Evolutionary conservation across 2,113 vertebrate genomes (phyloP).

Genomic region (Chaetorhynchus papuensis): DNA sequence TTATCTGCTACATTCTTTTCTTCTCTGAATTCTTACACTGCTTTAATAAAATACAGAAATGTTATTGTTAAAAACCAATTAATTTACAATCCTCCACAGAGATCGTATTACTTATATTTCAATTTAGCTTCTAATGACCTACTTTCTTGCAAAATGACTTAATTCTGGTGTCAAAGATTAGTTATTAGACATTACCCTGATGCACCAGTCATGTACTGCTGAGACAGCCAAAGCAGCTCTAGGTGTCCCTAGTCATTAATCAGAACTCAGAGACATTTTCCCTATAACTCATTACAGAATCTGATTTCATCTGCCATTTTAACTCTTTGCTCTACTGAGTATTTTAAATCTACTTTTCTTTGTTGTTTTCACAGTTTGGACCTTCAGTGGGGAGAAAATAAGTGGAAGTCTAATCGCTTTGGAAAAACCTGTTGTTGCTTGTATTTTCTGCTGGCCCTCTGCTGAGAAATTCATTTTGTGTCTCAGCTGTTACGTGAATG

Average conservation of each 20-base stretch:
- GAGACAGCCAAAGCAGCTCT: conserved; percentile 72
- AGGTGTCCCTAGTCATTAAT: conserved; percentile 74
- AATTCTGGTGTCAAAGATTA: conserved; percentile 83
- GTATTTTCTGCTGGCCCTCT: not conserved
- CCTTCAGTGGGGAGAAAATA: not conserved
- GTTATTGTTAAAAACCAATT: conserved; percentile 93
- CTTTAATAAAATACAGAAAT: conserved; percentile 93
- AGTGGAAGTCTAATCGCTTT: not conserved
- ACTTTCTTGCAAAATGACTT: conserved; percentile 81
- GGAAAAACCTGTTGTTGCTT: not conserved
- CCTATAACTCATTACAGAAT: conserved; percentile 67
- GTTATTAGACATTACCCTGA: conserved; percentile 76
- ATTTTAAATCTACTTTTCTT: not conserved
- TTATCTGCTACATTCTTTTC: conserved; percentile 91
- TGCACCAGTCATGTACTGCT: conserved; percentile 69
- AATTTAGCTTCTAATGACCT: conserved; percentile 84
- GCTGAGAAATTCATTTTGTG: not conserved
- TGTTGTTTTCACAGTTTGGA: not conserved
- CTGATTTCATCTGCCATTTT: not conserved
- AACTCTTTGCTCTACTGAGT: conserved; percentile 2
- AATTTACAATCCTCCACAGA: conserved; percentile 88
- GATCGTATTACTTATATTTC: conserved; percentile 83
- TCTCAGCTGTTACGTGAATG: not conserved
- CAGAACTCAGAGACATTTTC: conserved; percentile 61
- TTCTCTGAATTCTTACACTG: conserved; percentile 79